A percentile compares a stretch with the other conserved stretches of the same genome.
phyloP scores from a whole-genome alignment of 2,113 vertebrate genomes.

The Pachycephala philippinensis region DNA sequence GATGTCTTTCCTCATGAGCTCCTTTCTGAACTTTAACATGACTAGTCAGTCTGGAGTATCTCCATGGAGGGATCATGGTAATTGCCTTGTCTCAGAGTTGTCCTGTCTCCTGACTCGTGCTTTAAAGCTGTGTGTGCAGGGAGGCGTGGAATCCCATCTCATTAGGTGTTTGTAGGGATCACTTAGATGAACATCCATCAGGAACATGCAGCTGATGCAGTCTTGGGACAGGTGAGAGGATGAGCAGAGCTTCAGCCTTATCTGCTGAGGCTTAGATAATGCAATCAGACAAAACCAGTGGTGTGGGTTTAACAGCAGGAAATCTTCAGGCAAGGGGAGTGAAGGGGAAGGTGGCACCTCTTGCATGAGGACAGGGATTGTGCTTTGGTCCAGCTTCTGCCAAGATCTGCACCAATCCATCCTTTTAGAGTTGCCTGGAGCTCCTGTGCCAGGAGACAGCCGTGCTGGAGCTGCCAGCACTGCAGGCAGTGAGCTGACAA shows the following conservation, averaged over 20 bases:
- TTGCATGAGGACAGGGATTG: fast-evolving
- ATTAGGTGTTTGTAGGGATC: neutral
- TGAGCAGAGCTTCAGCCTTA: neutral
- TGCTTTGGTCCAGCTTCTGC: neutral
- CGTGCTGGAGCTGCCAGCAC: neutral
- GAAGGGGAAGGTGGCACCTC: neutral
- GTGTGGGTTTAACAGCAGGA: neutral
- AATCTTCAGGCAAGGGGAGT: neutral
- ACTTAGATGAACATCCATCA: neutral
- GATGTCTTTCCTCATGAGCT: neutral
- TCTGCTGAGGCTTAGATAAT: neutral
- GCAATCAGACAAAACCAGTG: fast-evolving
- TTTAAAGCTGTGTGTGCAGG: neutral
- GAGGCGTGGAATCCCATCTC: neutral
- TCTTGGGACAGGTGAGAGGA: neutral
- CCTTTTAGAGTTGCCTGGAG: neutral
- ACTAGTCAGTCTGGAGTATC: neutral
- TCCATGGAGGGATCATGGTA: neutral
- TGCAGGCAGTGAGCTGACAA: neutral
- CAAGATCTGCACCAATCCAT: neutral
- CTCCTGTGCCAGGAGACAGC: neutral
- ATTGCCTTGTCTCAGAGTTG: neutral
- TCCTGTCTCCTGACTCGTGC: neutral
- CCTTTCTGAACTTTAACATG: neutral
- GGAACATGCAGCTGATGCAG: neutral